Percentiles rank a stretch among this genome's conserved stretches.
Conservation (phyloP, 1,140 invertebrate species). For the Bacillus rossius region DNA sequence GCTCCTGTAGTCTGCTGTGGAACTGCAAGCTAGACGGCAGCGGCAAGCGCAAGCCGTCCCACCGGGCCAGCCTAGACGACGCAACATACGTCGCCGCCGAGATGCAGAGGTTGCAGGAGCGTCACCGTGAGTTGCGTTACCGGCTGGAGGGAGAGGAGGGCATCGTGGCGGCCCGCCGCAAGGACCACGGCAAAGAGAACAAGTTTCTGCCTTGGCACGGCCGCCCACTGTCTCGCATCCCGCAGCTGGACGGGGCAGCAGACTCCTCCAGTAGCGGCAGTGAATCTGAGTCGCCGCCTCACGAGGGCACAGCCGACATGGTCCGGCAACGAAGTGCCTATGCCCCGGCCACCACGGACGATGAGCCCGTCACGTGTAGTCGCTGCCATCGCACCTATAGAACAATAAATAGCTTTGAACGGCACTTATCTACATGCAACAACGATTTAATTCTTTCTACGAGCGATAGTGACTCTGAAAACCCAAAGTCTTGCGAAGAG, state of each 20-base stretch:
- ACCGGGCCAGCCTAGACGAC: neutral
- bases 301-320: neutral
- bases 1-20: conserved; percentile 60
- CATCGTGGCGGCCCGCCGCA: conserved; percentile 16
- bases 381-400: conserved; percentile 85
- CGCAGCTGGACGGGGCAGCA: conserved; percentile 69
- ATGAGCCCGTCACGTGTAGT: conserved; percentile 77
- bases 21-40: conserved; percentile 57
- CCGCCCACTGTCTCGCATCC: conserved; percentile 43
- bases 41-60: neutral
- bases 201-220: conserved; percentile 41
- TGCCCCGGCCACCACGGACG: conserved; percentile 27
- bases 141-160: conserved; percentile 30
- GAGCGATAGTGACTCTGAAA: conserved; percentile 60
- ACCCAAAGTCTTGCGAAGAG: conserved; percentile 8
- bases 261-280: conserved; percentile 52
- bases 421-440: conserved; percentile 69
- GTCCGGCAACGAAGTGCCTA: neutral
- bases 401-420: conserved; percentile 77
- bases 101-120: too few species aligned
- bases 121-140: conserved; percentile 31
- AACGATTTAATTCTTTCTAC: conserved; percentile 59
- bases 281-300: conserved; percentile 32
- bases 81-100: neutral
- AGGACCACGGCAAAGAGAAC: conserved; percentile 40